Evolutionary conservation across 1,140 invertebrate genomes (phyloP).

Genomic region (Drosophila watanabei): DNA sequence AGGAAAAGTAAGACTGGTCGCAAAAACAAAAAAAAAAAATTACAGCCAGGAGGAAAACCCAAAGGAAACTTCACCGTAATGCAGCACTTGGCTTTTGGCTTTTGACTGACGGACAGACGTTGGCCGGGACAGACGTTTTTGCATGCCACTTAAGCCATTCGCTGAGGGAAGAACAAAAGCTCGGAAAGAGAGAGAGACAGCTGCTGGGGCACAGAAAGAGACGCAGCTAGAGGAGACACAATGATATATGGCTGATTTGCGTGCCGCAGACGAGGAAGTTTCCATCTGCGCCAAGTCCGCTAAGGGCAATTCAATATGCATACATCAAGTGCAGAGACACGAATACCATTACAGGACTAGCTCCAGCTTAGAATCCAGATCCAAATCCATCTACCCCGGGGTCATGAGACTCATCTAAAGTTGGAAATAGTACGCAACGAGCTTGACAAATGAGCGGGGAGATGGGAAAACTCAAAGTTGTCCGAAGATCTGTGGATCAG

Average conservation of each 20-base stretch:
- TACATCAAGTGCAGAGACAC: slow-evolving; percentile 67
- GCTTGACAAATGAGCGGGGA: slow-evolving; percentile 63
- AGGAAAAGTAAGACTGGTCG: slow-evolving; percentile 6
- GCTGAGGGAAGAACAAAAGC: slow-evolving; percentile 33
- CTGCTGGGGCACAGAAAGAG: slow-evolving; percentile 27
- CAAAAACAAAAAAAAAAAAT: slow-evolving; percentile 4
- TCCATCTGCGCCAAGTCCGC: slow-evolving; percentile 40
- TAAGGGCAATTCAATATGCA: slow-evolving; percentile 77
- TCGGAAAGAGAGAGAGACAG: slow-evolving; percentile 1
- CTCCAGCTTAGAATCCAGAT: not conserved
- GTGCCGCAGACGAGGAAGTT: slow-evolving; percentile 57
- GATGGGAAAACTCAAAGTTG: slow-evolving; percentile 20
- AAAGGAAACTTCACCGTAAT: slow-evolving; percentile 54
- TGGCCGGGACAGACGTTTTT: slow-evolving; percentile 60
- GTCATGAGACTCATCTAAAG: slow-evolving; percentile 32
- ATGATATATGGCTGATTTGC: slow-evolving; percentile 83
- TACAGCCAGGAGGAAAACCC: slow-evolving; percentile 17
- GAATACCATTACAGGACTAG: slow-evolving; percentile 15
- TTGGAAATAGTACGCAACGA: slow-evolving; percentile 67
- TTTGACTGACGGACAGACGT: slow-evolving; percentile 53
- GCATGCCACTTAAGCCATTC: slow-evolving; percentile 73
- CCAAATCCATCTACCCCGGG: slow-evolving; percentile 10
- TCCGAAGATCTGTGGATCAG: slow-evolving; percentile 6
- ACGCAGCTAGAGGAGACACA: slow-evolving; percentile 49
- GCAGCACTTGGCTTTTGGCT: slow-evolving; percentile 58